Percentiles rank a stretch among this genome's conserved stretches.
phyloP scores from a whole-genome alignment of 2,797 vertebrate species.

The Odontamblyopus lacepedii region DNA sequence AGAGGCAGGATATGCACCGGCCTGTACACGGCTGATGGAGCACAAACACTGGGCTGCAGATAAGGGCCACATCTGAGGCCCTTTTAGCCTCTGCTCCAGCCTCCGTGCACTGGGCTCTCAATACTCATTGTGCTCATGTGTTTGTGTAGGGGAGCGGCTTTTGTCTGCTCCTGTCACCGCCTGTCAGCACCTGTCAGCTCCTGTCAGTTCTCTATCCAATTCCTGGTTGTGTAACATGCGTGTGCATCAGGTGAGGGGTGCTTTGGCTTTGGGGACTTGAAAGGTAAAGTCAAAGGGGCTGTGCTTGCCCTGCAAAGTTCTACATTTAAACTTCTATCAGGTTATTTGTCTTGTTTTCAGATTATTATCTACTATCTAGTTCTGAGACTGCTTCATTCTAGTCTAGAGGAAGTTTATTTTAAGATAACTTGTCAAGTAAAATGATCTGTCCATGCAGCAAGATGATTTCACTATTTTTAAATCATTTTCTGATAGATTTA shows the following conservation, averaged over 20 bases:
- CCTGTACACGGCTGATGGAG: conserved; percentile 29
- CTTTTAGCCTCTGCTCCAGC: conserved; percentile 22
- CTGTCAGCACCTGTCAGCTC: conserved; percentile 59
- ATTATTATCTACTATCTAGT: too few species aligned
- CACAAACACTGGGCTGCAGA: conserved; percentile 30
- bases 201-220: conserved; percentile 52
- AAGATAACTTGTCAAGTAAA: too few species aligned
- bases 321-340: too few species aligned
- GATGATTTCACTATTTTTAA: too few species aligned
- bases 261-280: neutral
- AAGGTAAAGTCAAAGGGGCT: too few species aligned
- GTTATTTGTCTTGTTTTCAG: too few species aligned
- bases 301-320: too few species aligned
- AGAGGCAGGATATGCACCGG: conserved; percentile 45
- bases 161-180: conserved; percentile 62
- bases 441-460: too few species aligned
- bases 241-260: neutral
- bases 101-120: conserved; percentile 47
- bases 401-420: too few species aligned
- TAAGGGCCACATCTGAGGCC: conserved; percentile 38
- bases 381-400: too few species aligned
- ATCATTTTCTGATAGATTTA: too few species aligned
- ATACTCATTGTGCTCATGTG: conserved; percentile 69
- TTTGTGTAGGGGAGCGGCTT: conserved; percentile 67
- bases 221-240: conserved; percentile 37